phyloP scores from a whole-genome alignment of 2,888 invertebrate genomes.

The Drosophila imparisetae region DNA sequence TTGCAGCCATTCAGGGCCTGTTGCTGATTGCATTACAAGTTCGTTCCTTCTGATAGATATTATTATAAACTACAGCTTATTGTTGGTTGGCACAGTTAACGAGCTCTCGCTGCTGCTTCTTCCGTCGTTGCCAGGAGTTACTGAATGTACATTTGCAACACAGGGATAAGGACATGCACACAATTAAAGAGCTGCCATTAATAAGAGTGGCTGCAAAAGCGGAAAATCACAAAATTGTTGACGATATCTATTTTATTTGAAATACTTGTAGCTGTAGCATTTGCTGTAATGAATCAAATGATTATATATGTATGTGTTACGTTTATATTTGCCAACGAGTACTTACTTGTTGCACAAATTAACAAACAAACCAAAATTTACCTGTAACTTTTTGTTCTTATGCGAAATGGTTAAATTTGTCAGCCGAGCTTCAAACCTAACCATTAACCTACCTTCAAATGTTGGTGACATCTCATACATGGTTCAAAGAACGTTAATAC shows the following conservation, averaged over 20 bases:
- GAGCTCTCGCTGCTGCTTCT: not conserved
- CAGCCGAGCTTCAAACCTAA: not conserved
- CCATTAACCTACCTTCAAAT: not conserved
- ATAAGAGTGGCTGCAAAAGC: not conserved
- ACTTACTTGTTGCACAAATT: not conserved
- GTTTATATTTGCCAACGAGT: not conserved
- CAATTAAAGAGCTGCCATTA: slow-evolving; percentile 11
- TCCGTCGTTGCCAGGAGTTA: not conserved
- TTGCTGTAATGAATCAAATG: not conserved
- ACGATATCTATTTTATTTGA: slow-evolving; percentile 14
- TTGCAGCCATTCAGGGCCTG: slow-evolving; percentile 23
- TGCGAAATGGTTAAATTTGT: not conserved
- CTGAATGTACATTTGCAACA: slow-evolving; percentile 1
- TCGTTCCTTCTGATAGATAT: slow-evolving; percentile 52
- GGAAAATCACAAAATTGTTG: slow-evolving; percentile 1
- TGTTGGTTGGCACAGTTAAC: slow-evolving; percentile 42
- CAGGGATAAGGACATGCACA: slow-evolving; percentile 9
- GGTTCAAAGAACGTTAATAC: not conserved
- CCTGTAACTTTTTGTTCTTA: not conserved
- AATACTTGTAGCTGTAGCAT: not conserved
- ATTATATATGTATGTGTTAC: not conserved
- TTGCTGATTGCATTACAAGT: slow-evolving; percentile 58
- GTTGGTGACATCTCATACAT: not conserved
- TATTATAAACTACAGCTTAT: slow-evolving; percentile 48
- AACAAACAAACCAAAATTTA: not conserved